Evolutionary conservation across 2,113 vertebrate genomes (phyloP), one percentile per base, ranked within the genome.

Genomic region (Falcunculus frontatus): DNA sequence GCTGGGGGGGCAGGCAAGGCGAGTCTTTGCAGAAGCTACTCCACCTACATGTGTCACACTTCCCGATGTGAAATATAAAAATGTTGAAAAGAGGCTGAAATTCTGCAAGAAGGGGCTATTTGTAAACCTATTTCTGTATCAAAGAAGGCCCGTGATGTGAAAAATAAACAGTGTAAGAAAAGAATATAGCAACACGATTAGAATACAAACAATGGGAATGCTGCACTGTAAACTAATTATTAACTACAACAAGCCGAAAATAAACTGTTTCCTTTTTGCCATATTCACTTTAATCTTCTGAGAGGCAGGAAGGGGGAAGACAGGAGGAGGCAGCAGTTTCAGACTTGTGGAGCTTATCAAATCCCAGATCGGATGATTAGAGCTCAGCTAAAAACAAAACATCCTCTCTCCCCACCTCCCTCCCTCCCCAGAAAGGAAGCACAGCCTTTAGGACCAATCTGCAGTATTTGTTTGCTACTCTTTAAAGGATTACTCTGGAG

Each of bases 301-400:
- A 87, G 94, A 89, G 79, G 76, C 92, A 95, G 90, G 91, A 95
- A 90, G 39, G 79, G 84, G 69, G 87, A 93, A 90, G 88, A 93
- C 62, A 22, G 65, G 77, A 95, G 91, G 72, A 89, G 88, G 83
- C 50, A 87, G 90, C 26, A 84, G 65, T 65, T 90, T 95, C 85
- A 95, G 87, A 67, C 74, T 82, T 56, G 83, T 76, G 87, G 68
- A 94, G 65, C 9, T 96, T 93, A 83, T 88, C 93, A 96, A 97
- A 94, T 95, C 85, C 93, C 92, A 96, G 79, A 92, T 94, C 37
- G 9, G 96, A 94, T 84, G 87, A 93, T 88, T 75, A 95, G 76
- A 90, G 83, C 52, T 50, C 68, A 74, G 46, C 89, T 82, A 86
- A 90, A 84, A 93, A 82, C 82, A 95, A 96, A 97, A 96, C 96